phyloP scores from a whole-genome alignment of 2,888 invertebrate genomes.

The Orthosia cruda region DNA sequence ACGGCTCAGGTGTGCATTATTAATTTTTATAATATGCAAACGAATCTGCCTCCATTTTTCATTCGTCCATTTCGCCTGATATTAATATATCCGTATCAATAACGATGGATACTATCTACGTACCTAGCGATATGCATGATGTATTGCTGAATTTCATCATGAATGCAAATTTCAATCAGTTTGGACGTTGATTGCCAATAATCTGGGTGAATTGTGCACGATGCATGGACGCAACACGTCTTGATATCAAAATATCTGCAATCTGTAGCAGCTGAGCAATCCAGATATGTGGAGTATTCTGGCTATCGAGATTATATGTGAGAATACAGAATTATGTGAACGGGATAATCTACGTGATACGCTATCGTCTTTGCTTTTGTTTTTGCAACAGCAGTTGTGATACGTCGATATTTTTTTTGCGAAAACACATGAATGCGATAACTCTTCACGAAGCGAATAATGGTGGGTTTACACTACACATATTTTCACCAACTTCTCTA shows the following conservation, averaged over 20 bases:
- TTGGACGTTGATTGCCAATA: conserved; percentile 66
- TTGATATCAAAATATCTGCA: conserved; percentile 53
- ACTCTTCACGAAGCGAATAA: too few relatives aligned
- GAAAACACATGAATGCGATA: too few relatives aligned
- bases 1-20: conserved; percentile 11
- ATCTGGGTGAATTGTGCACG: conserved; percentile 52
- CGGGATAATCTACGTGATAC: neutral
- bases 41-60: conserved; percentile 22
- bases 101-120: too few relatives aligned
- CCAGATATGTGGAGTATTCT: neutral
- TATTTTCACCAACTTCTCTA: too few relatives aligned
- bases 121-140: neutral
- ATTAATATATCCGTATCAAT: conserved; percentile 16
- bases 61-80: conserved; percentile 13
- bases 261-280: conserved; percentile 3
- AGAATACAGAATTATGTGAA: neutral
- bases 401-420: too few relatives aligned
- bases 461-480: too few relatives aligned
- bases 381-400: too few relatives aligned
- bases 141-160: conserved; percentile 20
- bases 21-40: conserved; percentile 33
- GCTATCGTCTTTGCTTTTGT: too few relatives aligned
- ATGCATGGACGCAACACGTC: conserved; percentile 9
- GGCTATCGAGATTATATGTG: too few relatives aligned
- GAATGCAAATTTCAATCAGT: conserved; percentile 66